Base-by-base conservation (phyloP, 1,140 invertebrate genomes). In the Zelostemma sp. region DNA sequence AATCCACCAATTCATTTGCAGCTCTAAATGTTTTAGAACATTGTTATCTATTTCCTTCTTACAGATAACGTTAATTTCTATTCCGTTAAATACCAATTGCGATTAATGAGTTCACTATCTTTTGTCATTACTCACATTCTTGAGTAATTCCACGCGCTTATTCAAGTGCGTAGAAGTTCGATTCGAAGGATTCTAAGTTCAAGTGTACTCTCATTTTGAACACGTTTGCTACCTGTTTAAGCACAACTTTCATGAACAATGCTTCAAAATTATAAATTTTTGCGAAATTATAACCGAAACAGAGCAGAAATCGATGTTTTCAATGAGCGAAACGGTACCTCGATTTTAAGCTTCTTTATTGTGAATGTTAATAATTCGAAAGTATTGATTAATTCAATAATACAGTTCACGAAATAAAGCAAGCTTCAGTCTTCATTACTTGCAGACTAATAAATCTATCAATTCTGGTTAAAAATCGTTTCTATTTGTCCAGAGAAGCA, bases 381-480 rank as follows among this genome's bases (percentile, higher is more conserved):
- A 35, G 9, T 8, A 35, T 49, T 48, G 45, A 62, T 62, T 55
- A 35, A 17, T 21, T 61, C 31, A 62, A 55, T 62, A 19, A 62
- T 18, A 54, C 53, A 45, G 38, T 40, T 33, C 15, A 14, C 21
- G 25, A 55, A 54, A 40, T 55, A 33, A 21, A 62, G 54, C 54
- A 54, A 62, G 48, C 50, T 62, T 62, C 59, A 54, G 47, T 62
- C 59, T 62, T 62, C 59, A 55, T 62, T 55, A 62, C 11, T 9
- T 54, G 18, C 35, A 50, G 25, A 55, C 53, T 62, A 62, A 48
- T 49, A 48, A 55, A 48, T n/a, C 38, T 47, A 48, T 48, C 40
- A 45, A 55, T 62, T 62, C 47, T 21, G 12, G 50, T 33, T 47
- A 38, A 40, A 25, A 40, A 60, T 60, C 38, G 43, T 16, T 60